Base-by-base conservation (phyloP, 2,797 vertebrate species). In the Neopelma chrysocephalum region DNA sequence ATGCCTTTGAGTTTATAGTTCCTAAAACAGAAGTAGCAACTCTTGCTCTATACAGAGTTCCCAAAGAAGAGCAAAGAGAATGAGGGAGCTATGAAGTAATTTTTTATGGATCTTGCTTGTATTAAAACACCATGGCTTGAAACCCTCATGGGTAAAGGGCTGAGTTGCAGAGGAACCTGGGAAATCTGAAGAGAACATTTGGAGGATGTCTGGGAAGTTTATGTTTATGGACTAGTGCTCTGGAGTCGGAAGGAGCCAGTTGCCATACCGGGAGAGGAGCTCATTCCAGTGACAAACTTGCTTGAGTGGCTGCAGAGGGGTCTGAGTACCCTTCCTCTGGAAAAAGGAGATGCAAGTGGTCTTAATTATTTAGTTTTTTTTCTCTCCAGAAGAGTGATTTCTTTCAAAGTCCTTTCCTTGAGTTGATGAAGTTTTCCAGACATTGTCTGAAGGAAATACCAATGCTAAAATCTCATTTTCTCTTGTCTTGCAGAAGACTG, bases 371-470 rank as follows among this genome's bases (percentile, higher is more conserved):
- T 15, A 53, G 22, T 6, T 16, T 31, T 40, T 84, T 36, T 6
- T 53, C 34, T 56, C 3, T 80, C 36, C 40, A 68, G 56, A 76
- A 57, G 38, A 60, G 29, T 3, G 3, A 10, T 5, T 21, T 80
- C 64, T 81, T 80, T 57, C 1, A 0, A 34, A 40, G 29, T 34
- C 11, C 2, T 0, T 65, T 71, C 11, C 10, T 64, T n/a, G 45
- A 45, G 17, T 2, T 4, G 31, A 18, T 69, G 31, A 82, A 31
- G 13, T 57, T 78, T 92, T 87, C 31, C 12, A 47, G 32, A 18
- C 22, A 1, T 22, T n/a, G 25, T 65, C 45, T 51, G 25, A 50
- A 75, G 57, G 18, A 42, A 80, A 60, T 25, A 45, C 7, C 13
- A 31, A 2, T 12, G 22, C 11, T 91, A 1, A 53, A 77, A 42